phyloP scores from a whole-genome alignment of 2,888 invertebrate genomes.

The Sialis lutaria region DNA sequence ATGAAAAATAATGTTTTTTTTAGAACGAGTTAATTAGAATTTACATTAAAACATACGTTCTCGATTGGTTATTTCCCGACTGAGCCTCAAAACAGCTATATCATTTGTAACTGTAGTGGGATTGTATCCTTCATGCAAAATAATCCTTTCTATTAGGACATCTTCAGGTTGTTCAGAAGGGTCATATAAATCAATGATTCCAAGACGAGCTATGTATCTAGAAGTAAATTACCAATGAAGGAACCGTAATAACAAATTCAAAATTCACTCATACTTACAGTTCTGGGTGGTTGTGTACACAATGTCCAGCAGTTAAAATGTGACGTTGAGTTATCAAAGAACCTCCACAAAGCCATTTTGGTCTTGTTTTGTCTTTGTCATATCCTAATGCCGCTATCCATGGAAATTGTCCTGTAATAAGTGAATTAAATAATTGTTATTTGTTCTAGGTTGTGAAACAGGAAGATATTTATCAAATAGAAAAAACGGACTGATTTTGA shows the following conservation, averaged over 20 bases:
- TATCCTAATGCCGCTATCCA: slow-evolving; percentile 66
- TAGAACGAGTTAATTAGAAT: slow-evolving; percentile 14
- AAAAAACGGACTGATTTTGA: no score
- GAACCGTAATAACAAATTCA: not conserved
- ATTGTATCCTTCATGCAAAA: slow-evolving; percentile 52
- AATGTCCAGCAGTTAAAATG: slow-evolving; percentile 65
- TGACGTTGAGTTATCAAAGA: slow-evolving; percentile 47
- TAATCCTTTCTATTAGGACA: slow-evolving; percentile 36
- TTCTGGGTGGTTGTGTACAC: slow-evolving; percentile 39
- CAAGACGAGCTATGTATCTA: slow-evolving; percentile 52
- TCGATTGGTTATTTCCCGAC: slow-evolving; percentile 31
- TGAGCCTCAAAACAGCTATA: slow-evolving; percentile 55
- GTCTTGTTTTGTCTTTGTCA: slow-evolving; percentile 24
- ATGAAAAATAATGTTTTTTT: slow-evolving; percentile 27
- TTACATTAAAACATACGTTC: slow-evolving; percentile 27
- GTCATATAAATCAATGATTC: slow-evolving; percentile 54
- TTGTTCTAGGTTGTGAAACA: no score
- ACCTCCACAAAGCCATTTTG: slow-evolving; percentile 42
- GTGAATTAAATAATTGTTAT: no score
- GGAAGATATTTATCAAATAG: no score
- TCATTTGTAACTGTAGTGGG: slow-evolving; percentile 48
- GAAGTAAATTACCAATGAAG: slow-evolving; percentile 10
- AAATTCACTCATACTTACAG: slow-evolving; percentile 30
- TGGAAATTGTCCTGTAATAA: slow-evolving; percentile 51
- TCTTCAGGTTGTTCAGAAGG: slow-evolving; percentile 46